Base-by-base conservation (phyloP, 2,797 vertebrate species). In the Thaleichthys pacificus region DNA sequence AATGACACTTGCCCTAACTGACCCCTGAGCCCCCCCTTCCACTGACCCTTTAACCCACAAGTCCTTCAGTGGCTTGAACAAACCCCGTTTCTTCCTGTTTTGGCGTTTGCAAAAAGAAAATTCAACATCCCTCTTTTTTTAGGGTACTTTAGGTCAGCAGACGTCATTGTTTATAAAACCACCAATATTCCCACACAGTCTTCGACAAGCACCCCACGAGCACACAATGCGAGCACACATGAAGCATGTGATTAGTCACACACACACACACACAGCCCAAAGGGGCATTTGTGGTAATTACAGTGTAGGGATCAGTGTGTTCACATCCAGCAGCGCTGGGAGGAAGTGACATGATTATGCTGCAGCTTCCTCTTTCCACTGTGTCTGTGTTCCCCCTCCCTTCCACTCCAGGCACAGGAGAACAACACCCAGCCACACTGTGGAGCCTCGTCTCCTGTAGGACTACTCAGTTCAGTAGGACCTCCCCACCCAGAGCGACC, bases 271-370 rank as follows among this genome's bases (percentile, higher is more conserved):
- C 42, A 12, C 42, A 11, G 42, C 42, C 42, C 42, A 5, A 8
- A 12, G 42, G 38, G 66, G 51, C 68, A 28, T 72, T 49, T 67
- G 47, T 61, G 79, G 68, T 80, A 88, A 86, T 88, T 80, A 84
- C 75, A 62, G 68, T 0, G 19, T 22, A 69, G 65, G 82, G 83
- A 80, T 85, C 77, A 84, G 73, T 67, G 61, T 62, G 19, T 61
- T 35, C 30, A 17, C 68, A 63, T 68, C 30, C 57, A 70, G 68
- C 42, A 12, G 42, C 65, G 70, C 69, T 42, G 2, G 30, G 42
- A 80, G 81, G 84, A 86, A 89, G 81, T 74, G 73, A 77, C 80
- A 81, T 64, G 24, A 64, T 47, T 24, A 51, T 49, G 77, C 83
- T 73, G 73, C 78, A 3, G 22, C 69, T 88, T 88, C 85, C 80